Base-by-base conservation (phyloP, 2,888 invertebrate species). In the Scaptodrosophila latifasciaeformis region DNA sequence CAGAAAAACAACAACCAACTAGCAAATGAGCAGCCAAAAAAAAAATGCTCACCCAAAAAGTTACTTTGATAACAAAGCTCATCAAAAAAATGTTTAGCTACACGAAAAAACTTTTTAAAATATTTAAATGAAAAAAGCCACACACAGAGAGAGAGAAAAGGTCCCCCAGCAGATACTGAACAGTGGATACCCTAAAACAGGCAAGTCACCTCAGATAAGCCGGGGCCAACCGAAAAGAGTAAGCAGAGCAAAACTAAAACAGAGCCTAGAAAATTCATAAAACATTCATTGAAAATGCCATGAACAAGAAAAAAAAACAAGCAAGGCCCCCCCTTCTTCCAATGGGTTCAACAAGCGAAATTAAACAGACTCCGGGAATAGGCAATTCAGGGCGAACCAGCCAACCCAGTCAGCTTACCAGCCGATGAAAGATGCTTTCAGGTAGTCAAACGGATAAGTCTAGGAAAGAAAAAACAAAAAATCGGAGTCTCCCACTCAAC, bases 81-180 rank as follows among this genome's bases (percentile, higher is more conserved):
- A 79, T 81, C 74, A 76, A 76, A 79, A 62, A n/a, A 5, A 15
- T 29, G 52, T 77, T 66, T 46, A 62, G 64, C 58, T 61, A 69
- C 79, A 81, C 72, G 77, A 69, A 76, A 79, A 75, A 81, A 71
- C 69, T 75, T 81, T 76, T 81, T 61, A 57, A 60, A 67, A 66
- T 56, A 61, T 62, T 51, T 43, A 63, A 60, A 58, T 55, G 45
- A 31, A 56, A 13, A 59, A 53, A 56, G 35, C 55, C 59, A 54
- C 53, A 66, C 49, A 66, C 56, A 68, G 49, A 45, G 59, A n/a
- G 37, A n/a, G n/a, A n/a, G n/a, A n/a, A n/a, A n/a, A 43, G 15
- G 39, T 30, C 18, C 24, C 2, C 2, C 12, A 46, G 44, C 31
- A 30, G 34, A 27, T 9, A 27, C 27, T 2, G 10, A 39, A 19